Base-by-base conservation (phyloP, 2,797 vertebrate species). In the Pelodytes ibericus region DNA sequence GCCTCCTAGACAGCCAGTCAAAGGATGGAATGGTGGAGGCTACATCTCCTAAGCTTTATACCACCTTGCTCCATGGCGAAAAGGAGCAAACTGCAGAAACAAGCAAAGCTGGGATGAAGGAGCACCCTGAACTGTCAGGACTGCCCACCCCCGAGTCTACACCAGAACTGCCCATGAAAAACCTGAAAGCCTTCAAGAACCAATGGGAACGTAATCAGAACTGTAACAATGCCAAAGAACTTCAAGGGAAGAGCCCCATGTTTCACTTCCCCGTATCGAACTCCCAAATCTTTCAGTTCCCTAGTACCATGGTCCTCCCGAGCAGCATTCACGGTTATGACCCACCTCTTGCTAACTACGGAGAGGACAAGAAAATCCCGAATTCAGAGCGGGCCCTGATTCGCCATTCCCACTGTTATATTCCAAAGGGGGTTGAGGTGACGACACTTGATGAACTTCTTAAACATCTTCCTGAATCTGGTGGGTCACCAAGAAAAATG, bases 161-260 rank as follows among this genome's bases (percentile, higher is more conserved):
- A 0, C 95, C 96, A 0, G 95, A 96, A 75, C 88, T 97, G 62
- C 95, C 95, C 0, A 90, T 92, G 82, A 96, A 96, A 86, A 95
- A 92, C 83, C 93, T 95, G 84, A 94, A 94, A 74, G 90, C 93
- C 60, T 92, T 94, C 62, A 92, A 91, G 80, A 93, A 92, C 76
- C 94, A 95, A 66, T 96, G 95, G 95, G 94, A 96, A 82, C 94
- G 94, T 88, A 96, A 95, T 89, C 94, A 95, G 83, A 96, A 96
- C 39, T 92, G 94, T 81, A 96, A 96, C 88, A 96, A 96, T n/a
- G 95, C 87, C 82, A 95, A 94, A 86, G 95, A 95, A 47, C 29
- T 75, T 0, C 79, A 81, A 22, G 68, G 67, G 5, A 93, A 92
- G 79, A 85, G 88, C 9, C 89, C 88, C 29, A 87, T 89, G 62